Evolutionary conservation across 2,797 vertebrate species (phyloP), one percentile per base, ranked within the genome.

Genomic region (Poecilia picta): DNA sequence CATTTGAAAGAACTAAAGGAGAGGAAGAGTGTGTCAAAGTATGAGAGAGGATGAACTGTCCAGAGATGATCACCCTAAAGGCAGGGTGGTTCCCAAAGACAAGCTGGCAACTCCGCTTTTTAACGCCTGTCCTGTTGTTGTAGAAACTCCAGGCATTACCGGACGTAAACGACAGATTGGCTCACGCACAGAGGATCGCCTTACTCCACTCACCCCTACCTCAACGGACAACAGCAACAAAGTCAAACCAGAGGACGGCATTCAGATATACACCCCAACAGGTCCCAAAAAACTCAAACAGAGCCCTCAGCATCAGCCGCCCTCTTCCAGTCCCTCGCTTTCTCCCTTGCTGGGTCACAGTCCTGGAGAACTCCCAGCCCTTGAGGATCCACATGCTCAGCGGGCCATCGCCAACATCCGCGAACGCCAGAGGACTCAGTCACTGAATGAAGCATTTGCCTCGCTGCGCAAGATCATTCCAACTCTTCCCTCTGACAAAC

Each of bases 391-490:
- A 43, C 96, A 97, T 49, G 93, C 96, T 1, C 97, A 98, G 85
- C 91, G 97, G 1, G 96, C 96, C 41, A 97, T 98, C 0, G 97
- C 97, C 91, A 98, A 98, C 76, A 96, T 98, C 73, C 93, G 97
- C 0, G 97, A 98, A 74, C 95, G 97, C 6, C 97, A 98, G 86
- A 93, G 97, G 64, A 98, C 97, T 0, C 97, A 97, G 66, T 98
- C 97, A 0, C 94, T 98, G 57, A 98, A 98, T 5, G 97, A 98
- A 2, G 97, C 97, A 77, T 98, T 98, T 1, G 95, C 97, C 0
- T 97, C 97, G 0, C 89, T 98, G 83, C 93, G 97, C 20, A 97
- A 98, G 47, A 98, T 98, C 84, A 98, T 98, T 89, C 97, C 97
- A 8, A 98, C 97, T 0, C 94, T 98, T 73, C 97, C 97, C 18